Evolutionary conservation across 2,113 vertebrate genomes (phyloP).

Genomic region (Kryptolebias marmoratus): DNA sequence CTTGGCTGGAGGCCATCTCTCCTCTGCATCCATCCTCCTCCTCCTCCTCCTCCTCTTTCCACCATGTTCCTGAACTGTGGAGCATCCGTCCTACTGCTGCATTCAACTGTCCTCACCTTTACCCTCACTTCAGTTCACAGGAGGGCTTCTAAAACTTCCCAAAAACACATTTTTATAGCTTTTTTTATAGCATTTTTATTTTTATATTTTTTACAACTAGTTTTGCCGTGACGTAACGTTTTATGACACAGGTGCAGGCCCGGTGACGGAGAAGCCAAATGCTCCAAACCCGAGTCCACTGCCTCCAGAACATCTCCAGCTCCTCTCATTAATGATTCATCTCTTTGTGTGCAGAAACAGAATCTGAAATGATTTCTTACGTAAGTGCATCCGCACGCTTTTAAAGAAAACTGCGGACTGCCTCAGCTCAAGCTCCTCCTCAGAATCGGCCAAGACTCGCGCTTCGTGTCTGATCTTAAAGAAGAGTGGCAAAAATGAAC

Average conservation of each 20-base stretch:
- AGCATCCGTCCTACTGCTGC: slow-evolving; percentile 36
- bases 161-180: background rate
- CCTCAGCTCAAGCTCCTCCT: background rate
- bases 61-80: slow-evolving; percentile 22
- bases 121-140: slow-evolving; percentile 6
- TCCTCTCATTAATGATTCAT: background rate
- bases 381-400: background rate
- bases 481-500: too few species aligned
- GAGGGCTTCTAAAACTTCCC: background rate
- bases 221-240: background rate
- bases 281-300: background rate
- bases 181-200: background rate
- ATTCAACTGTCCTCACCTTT: slow-evolving; percentile 33
- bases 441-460: background rate
- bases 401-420: background rate
- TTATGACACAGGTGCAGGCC: background rate
- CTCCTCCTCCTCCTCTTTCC: slow-evolving; percentile 22
- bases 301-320: slow-evolving; percentile 1
- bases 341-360: slow-evolving; percentile 9
- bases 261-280: slow-evolving; percentile 9
- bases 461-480: background rate
- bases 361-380: background rate
- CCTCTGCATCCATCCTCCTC: slow-evolving; percentile 54
- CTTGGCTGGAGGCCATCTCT: slow-evolving; percentile 72
- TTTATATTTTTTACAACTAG: background rate